phyloP scores from a whole-genome alignment of 2,113 vertebrate genomes.

The Ardeotis arabs region DNA sequence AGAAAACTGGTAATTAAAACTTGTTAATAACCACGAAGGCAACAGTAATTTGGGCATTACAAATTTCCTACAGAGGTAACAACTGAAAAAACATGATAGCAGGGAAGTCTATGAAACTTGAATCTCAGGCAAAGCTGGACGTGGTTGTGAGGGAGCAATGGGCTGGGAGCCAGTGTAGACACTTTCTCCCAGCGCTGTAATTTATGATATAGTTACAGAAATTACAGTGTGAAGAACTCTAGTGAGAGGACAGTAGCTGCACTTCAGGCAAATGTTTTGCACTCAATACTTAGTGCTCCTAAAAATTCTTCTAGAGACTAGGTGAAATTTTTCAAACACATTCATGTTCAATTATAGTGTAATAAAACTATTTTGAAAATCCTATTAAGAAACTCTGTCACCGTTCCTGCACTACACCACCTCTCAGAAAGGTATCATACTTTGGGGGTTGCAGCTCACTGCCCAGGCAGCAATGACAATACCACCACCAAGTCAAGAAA shows the following conservation, averaged over 20 bases:
- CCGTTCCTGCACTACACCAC: neutral
- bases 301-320: neutral
- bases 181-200: neutral
- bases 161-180: neutral
- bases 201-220: neutral
- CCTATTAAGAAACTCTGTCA: neutral
- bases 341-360: neutral
- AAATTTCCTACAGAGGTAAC: neutral
- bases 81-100: neutral
- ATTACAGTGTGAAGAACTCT: neutral
- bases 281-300: neutral
- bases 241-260: neutral
- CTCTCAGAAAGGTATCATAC: neutral
- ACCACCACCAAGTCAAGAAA: neutral
- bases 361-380: neutral
- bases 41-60: neutral
- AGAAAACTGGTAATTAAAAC: neutral
- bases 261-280: neutral
- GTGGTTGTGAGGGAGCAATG: neutral
- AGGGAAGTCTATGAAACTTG: neutral
- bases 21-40: neutral
- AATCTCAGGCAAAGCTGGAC: neutral
- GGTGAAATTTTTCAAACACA: neutral
- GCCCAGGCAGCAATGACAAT: neutral
- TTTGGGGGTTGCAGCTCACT: neutral